Percentiles rank a stretch among this genome's conserved stretches.
These are phyloP conservation scores for Caenorhabditis sinica DNA, from an alignment of 2,888 invertebrate genomes.

Conservation along the genomic window DNA sequence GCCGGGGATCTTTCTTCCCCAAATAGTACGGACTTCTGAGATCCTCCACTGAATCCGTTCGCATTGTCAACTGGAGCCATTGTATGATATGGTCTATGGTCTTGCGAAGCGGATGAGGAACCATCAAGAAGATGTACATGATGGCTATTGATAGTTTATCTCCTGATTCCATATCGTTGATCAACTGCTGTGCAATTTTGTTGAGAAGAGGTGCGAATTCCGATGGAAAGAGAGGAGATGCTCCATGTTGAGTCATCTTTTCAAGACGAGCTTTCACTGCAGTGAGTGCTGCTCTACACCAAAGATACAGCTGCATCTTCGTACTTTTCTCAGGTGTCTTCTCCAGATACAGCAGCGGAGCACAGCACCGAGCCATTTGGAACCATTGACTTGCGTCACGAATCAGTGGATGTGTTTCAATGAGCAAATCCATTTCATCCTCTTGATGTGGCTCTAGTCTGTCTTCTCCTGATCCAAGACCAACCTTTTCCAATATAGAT, in stretches of 20 bases:
- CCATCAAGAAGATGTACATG: slow-evolving; percentile 61
- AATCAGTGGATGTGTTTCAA: slow-evolving; percentile 65
- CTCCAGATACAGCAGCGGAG: slow-evolving; percentile 61
- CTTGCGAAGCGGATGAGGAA: slow-evolving; percentile 55
- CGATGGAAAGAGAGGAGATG: slow-evolving; percentile 52
- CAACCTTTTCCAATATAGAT: slow-evolving; percentile 63
- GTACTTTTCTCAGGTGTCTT: slow-evolving; percentile 35
- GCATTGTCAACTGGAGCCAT: slow-evolving; percentile 61
- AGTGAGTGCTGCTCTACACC: slow-evolving; percentile 61
- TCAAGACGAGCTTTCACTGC: slow-evolving; percentile 50
- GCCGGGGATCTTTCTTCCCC: slow-evolving; percentile 54
- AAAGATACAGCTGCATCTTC: slow-evolving; percentile 58
- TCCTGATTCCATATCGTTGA: slow-evolving; percentile 49
- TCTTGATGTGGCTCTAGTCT: slow-evolving; percentile 48
- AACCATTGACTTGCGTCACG: slow-evolving; percentile 60
- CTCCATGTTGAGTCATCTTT: slow-evolving; percentile 58
- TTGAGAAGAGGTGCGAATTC: slow-evolving; percentile 58
- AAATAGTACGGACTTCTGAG: slow-evolving; percentile 66
- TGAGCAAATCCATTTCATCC: slow-evolving; percentile 65
- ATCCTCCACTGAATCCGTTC: slow-evolving; percentile 60
- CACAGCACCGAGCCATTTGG: slow-evolving; percentile 64
- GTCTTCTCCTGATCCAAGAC: slow-evolving; percentile 53
- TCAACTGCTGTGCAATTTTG: slow-evolving; percentile 54
- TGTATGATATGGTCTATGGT: slow-evolving; percentile 61
- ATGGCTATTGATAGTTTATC: slow-evolving; percentile 55